Evolutionary conservation across 2,797 vertebrate species (phyloP).

Genomic region (Balearica regulorum): DNA sequence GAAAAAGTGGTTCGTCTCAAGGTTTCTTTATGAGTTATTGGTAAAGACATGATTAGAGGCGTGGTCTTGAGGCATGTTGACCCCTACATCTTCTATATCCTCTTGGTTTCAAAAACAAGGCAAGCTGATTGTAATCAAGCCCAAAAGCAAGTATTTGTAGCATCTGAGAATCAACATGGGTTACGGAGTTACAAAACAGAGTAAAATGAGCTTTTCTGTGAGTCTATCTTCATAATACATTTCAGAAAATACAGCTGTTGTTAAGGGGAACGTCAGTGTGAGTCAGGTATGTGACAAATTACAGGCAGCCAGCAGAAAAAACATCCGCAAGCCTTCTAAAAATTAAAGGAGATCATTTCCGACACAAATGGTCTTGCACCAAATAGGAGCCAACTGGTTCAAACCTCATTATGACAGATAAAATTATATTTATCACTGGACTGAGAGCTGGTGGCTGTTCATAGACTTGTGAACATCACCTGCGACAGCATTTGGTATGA

Average conservation of each 20-base stretch:
- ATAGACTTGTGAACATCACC: background rate
- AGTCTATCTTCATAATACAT: background rate
- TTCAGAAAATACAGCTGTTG: constrained; percentile 1
- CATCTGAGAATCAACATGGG: background rate
- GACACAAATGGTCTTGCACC: background rate
- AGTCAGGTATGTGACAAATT: background rate
- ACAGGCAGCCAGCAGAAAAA: background rate
- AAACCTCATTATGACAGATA: constrained; percentile 11
- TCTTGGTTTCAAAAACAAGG: background rate
- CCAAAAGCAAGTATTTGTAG: background rate
- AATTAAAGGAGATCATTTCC: background rate
- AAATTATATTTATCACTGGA: constrained; percentile 6
- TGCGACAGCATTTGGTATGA: background rate
- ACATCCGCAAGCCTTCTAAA: background rate
- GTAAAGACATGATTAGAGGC: background rate
- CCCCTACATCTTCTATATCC: background rate
- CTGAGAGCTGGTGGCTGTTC: constrained; percentile 10
- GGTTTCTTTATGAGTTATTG: background rate
- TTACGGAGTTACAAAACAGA: background rate
- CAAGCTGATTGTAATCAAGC: background rate
- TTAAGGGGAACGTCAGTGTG: background rate
- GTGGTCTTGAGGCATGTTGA: background rate
- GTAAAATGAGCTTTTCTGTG: background rate
- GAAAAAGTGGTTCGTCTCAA: background rate
- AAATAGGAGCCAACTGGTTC: background rate